Conservation (phyloP, 2,888 invertebrate genomes). For the Stenchaetothrips biformis region DNA sequence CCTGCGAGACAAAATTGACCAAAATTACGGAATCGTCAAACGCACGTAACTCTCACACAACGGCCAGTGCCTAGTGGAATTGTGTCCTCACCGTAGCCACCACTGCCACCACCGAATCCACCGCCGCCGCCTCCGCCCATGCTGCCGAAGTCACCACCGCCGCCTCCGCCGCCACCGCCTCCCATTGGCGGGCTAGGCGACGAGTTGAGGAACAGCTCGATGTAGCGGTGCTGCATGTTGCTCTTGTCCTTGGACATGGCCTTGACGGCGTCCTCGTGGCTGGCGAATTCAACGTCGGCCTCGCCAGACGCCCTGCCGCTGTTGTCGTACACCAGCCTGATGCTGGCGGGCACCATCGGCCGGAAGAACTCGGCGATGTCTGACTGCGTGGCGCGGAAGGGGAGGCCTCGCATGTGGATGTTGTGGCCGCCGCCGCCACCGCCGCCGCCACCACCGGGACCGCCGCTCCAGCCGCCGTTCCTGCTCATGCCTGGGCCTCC, state of each 20-base stretch:
- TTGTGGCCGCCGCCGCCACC: constrained; percentile 50
- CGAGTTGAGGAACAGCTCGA: constrained; percentile 86
- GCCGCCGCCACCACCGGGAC: constrained; percentile 41
- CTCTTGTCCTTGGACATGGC: constrained; percentile 75
- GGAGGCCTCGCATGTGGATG: constrained; percentile 73
- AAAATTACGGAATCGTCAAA: background rate
- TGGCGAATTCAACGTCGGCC: constrained; percentile 89
- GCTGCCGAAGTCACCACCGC: constrained; percentile 33
- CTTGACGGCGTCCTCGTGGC: constrained; percentile 83
- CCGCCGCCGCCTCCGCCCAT: constrained; percentile 38
- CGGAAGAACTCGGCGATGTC: constrained; percentile 92
- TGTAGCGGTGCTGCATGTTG: constrained; percentile 89
- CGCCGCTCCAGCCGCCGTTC: constrained; percentile 26
- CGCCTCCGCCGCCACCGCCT: constrained; percentile 40
- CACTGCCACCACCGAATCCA: constrained; percentile 32
- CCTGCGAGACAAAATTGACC: background rate
- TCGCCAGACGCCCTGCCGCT: constrained; percentile 89
- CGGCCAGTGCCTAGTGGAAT: background rate
- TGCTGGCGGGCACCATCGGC: constrained; percentile 77
- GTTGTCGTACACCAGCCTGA: constrained; percentile 79
- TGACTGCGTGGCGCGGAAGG: constrained; percentile 76
- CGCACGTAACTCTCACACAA: background rate
- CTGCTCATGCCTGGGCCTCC: constrained; percentile 70
- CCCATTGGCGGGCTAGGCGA: constrained; percentile 48
- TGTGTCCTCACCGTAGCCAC: constrained; percentile 35